Base-by-base conservation (phyloP, 2,888 invertebrate species). In the Ornithoptera alexandrae region DNA sequence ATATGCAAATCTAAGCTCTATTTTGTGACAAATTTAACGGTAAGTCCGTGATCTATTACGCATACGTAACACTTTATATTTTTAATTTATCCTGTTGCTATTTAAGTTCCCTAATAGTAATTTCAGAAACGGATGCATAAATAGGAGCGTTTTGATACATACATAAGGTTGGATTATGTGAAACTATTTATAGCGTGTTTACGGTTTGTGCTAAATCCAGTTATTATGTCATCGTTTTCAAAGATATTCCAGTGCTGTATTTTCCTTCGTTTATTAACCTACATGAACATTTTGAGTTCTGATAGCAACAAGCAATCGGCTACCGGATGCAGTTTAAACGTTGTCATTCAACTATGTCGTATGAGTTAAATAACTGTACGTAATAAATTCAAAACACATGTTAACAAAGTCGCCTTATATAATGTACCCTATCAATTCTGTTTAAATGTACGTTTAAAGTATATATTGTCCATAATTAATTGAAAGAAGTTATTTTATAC, bases 341-440 rank as follows among this genome's bases (percentile, higher is more conserved):
- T 58, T 62, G 69, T 65, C 69, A 59, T 66, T 70, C 66, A 66
- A 62, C 62, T 62, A 62, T 65, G 46, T 17, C 57, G 20, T 20
- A 66, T 62, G 50, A 70, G 53, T 36, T 59, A 53, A 68, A 59
- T 46, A 24, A 24, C 39, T 57, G 56, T 56, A n/a, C 17, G 57
- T 65, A 61, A 65, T 46, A 65, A 56, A 63, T 39, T 53, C 64
- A 59, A 53, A n/a, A 18, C 39, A 18, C 46, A 59, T n/a, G 42
- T 66, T 18, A 24, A 46, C 50, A 2, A 22, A 18, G 15, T 62
- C 10, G 15, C 24, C 15, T 56, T 36, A 18, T 30, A 63, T 50
- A n/a, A 22, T 18, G 15, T 50, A 50, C 15, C 15, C 18, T 17
- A 50, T 50, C 50, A 18, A 39, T 50, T 50, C 18, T 12, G 50